A percentile compares a stretch with the other conserved stretches of the same genome.
These are phyloP conservation scores for Poecile atricapillus DNA, from an alignment of 2,113 vertebrate genomes.

Conservation along the genomic window DNA sequence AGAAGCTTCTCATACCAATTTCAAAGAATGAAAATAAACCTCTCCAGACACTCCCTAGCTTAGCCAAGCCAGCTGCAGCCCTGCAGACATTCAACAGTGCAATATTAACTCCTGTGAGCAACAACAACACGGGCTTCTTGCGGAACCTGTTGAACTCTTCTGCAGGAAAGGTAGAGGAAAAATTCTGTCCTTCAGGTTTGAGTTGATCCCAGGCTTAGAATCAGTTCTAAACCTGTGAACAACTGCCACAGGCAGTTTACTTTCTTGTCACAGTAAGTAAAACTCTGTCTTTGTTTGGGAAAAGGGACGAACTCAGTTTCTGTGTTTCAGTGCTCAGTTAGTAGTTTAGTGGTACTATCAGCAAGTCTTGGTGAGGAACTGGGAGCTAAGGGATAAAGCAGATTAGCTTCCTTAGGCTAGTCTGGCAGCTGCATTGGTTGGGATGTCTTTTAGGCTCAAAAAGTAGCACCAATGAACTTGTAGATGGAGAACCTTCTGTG, in stretches of 20 bases:
- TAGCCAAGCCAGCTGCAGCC: slow-evolving; percentile 70
- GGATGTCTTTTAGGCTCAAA: not conserved
- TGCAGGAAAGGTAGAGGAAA: slow-evolving; percentile 67
- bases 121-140: slow-evolving; percentile 76
- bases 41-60: slow-evolving; percentile 69
- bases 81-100: slow-evolving; percentile 80
- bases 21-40: slow-evolving; percentile 76
- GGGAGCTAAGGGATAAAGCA: not conserved
- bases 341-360: not conserved
- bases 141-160: slow-evolving; percentile 78
- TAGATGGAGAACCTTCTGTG: not conserved
- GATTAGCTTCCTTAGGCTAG: not conserved
- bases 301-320: not conserved
- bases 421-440: not conserved
- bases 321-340: not conserved
- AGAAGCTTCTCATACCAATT: slow-evolving; percentile 68
- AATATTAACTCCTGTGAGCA: slow-evolving; percentile 77
- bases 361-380: not conserved
- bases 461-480: not conserved
- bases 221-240: not conserved
- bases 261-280: not conserved
- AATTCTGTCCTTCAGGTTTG: not conserved
- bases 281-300: not conserved
- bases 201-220: not conserved
- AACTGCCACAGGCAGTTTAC: not conserved